Base-by-base conservation (phyloP, 2,888 invertebrate species). In the Philhelius pedissequus region DNA sequence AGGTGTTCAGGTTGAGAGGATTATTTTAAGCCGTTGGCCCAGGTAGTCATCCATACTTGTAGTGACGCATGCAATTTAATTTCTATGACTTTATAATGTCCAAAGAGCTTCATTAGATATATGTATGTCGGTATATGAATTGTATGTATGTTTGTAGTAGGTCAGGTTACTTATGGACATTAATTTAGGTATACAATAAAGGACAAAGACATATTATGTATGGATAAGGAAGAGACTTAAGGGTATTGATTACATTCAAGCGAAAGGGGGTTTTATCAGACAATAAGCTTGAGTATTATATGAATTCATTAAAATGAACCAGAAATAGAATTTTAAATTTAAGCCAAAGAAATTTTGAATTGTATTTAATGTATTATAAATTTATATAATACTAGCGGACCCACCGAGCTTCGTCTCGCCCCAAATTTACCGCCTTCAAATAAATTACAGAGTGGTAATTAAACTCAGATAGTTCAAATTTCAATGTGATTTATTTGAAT, bases 1-100 rank as follows among this genome's bases (percentile, higher is more conserved):
- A 52, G 54, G 54, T 77, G 77, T 66, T 56, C 40, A 40, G 50
- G 48, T 73, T 30, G 32, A 69, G 18, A 40, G 71, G 66, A 78
- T 78, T 77, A 64, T 56, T 64, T 77, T 38, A 48, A 52, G 18
- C 32, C 32, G 0, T 30, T 62, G 27, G 5, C 60, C 11, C 7
- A 56, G 25, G n/a, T 56, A 69, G 32, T 64, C 32, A 45, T 0
- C 22, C 32, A 32, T 52, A n/a, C n/a, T n/a, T n/a, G n/a, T n/a
- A 32, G 75, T 60, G 60, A 73, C 73, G 62, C 73, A 62, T 69
- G 25, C 32, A 52, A 32, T 60, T 43, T 45, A 30, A 74, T 54
- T 56, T 32, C 25, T n/a, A 73, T 43, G 62, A 64, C 64, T 64
- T 64, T 48, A 48, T 45, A 64, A 45, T 64, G 32, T 32, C 45